These are phyloP conservation scores for Halocaridina rubra DNA, from an alignment of 2,888 invertebrate species.

Conservation along the genomic window DNA sequence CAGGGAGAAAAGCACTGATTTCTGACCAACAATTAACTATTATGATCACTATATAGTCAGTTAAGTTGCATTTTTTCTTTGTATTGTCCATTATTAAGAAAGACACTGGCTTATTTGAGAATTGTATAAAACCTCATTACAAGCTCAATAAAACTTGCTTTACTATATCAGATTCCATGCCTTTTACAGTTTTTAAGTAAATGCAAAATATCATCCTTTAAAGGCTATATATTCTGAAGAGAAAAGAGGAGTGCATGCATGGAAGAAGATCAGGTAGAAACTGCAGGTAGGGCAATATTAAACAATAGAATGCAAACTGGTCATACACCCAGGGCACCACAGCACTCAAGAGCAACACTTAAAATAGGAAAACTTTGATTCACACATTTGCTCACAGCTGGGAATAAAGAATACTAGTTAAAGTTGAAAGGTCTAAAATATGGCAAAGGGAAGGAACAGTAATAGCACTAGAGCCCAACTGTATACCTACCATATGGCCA, in stretches of 20 bases:
- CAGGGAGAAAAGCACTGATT: no score
- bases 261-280: constrained; percentile 3
- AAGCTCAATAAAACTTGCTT: neutral
- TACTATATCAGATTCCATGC: neutral
- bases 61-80: neutral
- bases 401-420: no score
- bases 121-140: no score
- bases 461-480: no score
- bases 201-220: neutral
- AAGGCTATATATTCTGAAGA: neutral
- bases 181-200: neutral
- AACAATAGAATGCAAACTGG: constrained; percentile 10
- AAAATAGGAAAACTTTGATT: no score
- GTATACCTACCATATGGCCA: no score
- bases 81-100: neutral
- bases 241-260: constrained; percentile 18
- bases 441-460: no score
- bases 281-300: constrained; percentile 12
- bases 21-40: constrained; percentile 17
- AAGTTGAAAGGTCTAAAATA: no score
- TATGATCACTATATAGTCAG: no score
- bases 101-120: neutral
- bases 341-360: no score
- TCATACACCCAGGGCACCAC: neutral
- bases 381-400: no score